Conservation (phyloP, 2,797 vertebrate species). For the Liparis tanakae region DNA sequence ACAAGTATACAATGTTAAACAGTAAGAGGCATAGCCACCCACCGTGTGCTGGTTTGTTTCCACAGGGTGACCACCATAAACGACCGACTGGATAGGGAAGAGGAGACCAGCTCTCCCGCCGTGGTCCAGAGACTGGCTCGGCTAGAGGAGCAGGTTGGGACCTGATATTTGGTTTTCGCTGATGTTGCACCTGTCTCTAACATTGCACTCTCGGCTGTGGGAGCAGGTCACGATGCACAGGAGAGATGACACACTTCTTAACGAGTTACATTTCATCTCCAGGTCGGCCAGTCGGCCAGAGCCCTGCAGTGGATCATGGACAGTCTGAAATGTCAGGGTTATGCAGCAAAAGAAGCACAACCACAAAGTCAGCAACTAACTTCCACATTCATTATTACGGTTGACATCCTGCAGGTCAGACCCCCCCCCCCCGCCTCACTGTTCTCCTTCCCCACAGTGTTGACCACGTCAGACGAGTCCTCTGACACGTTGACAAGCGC, state of each 20-base stretch:
- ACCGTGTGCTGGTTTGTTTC: constrained; percentile 31
- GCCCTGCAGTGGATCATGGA: constrained; percentile 90
- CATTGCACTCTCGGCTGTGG: not conserved
- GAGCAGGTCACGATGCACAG: not conserved
- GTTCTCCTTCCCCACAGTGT: constrained; percentile 10
- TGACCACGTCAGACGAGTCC: constrained; percentile 27
- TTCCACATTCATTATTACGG: not conserved
- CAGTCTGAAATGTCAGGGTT: constrained; percentile 80
- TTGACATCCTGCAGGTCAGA: not conserved
- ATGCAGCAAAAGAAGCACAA: constrained; percentile 71
- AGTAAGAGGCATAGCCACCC: not conserved
- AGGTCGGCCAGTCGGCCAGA: constrained; percentile 85
- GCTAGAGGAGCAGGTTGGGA: constrained; percentile 91
- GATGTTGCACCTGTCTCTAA: constrained; percentile 27
- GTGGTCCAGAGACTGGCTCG: constrained; percentile 81
- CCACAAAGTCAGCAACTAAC: constrained; percentile 76
- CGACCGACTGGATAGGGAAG: constrained; percentile 85
- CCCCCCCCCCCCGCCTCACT: not conserved
- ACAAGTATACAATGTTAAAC: not conserved
- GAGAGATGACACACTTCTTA: constrained; percentile 10
- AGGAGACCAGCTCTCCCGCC: constrained; percentile 72
- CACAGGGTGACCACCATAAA: constrained; percentile 84
- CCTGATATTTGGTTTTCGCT: constrained; percentile 31
- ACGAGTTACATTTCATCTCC: constrained; percentile 19
- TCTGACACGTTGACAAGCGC: constrained; percentile 9